Base-by-base conservation (phyloP, 2,888 invertebrate species). In the Tortricodes alternella region DNA sequence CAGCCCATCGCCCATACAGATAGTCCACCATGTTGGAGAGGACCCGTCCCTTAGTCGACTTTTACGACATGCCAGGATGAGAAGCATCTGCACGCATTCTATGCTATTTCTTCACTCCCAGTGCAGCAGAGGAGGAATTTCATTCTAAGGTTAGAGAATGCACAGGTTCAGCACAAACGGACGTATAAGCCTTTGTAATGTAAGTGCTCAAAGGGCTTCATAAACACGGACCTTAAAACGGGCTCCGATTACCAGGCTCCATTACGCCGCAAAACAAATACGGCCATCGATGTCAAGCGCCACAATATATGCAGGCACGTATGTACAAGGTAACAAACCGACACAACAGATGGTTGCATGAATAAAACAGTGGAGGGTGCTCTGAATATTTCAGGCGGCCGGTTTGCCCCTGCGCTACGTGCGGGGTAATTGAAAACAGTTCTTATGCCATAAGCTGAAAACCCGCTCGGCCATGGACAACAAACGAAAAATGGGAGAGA, bases 261-360 rank as follows among this genome's bases (percentile, higher is more conserved):
- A 48, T 55, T 35, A 21, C 27, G 48, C 35, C 32, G 38, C 38
- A 34, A 29, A 41, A 49, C 48, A 55, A 49, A 48, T 32, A 43
- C 34, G 55, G 27, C 23, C 41, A 55, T 49, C 27, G 55, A 53
- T 38, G 53, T 53, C 38, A 38, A 16, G 9, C 16, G 9, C 13
- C 50, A 44, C 49, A 56, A 50, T 38, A 29, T 56, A 50, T 50
- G 49, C 56, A 46, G 38, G 48, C 53, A 48, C 48, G 55, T 58
- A 51, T 55, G 50, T 44, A 44, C 35, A 38, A 34, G 53, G 59
- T 46, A 57, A 60, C 60, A 62, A 63, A 62, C 58, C 56, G 58
- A 46, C 58, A 62, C 62, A 62, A 60, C 64, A 61, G 57, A 56
- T 60, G 62, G 55, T 46, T 46, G 55, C 49, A 63, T 62, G 64